Evolutionary conservation across 2,113 vertebrate species (phyloP), one percentile per base, ranked within the genome.

Genomic region (Lophochroa leadbeateri): DNA sequence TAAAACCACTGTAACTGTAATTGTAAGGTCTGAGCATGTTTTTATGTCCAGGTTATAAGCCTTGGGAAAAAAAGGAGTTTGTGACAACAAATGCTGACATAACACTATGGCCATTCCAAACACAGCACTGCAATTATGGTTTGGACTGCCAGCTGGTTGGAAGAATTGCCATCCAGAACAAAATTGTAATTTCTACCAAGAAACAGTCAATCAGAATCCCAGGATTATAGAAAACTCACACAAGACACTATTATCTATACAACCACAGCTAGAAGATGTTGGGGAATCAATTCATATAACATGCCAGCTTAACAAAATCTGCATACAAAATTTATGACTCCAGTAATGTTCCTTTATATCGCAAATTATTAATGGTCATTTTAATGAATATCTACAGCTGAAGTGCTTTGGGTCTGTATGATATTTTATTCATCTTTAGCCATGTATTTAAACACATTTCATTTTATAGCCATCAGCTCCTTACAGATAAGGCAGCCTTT

Each of bases 281-380:
- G 97, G 71, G 92, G 98, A 97, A 98, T 97, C 97, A 98, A 98
- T 98, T 98, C 97, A 97, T 97, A 98, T 97, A 98, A 98, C 87
- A 97, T 97, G 96, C 93, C 97, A 98, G 97, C 96, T 98, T 98
- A 98, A 98, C 98, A 98, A 98, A 98, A 98, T 98, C 96, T 98
- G 97, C 98, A 98, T 98, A 98, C 95, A 97, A 97, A 98, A 98
- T 98, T 98, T 98, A 98, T 98, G 98, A 98, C 98, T 97, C 94
- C 93, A 97, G 96, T 98, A 96, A 98, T 98, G 98, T 97, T 98
- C 97, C 97, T 98, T 97, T 98, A 98, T 98, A 98, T 98, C 92
- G 81, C 93, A 97, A 98, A 95, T 98, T 98, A 98, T 98, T 98
- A 98, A 99, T 98, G 98, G 97, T 97, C 98, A 98, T 95, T 98